Evolutionary conservation across 1,140 invertebrate species (phyloP), one percentile per base, ranked within the genome.

Genomic region (Tyrophagus putrescentiae): DNA sequence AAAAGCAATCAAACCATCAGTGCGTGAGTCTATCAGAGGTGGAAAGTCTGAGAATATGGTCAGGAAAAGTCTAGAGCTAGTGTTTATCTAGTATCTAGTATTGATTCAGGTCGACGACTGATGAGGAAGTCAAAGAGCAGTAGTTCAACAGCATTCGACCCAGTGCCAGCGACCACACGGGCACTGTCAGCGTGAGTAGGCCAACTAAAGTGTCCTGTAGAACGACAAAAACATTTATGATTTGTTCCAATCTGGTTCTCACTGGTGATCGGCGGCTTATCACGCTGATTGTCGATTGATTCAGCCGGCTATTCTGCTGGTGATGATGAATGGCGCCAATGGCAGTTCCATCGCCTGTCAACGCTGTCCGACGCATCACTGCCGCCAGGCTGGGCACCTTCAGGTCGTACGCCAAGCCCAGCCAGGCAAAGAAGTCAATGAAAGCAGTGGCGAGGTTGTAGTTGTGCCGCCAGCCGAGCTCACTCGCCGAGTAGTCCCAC

Each of bases 381-480:
- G 28, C 21, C 28, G 45, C 21, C 21, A 21, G 45, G 11, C 11
- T 11, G n/a, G 36, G 29, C 11, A 13, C 57, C 36, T 91, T 91
- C 42, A 72, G 58, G 66, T 84, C 81, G 64, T 80, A 82, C 4
- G 78, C 82, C 69, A 75, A 76, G 45, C 81, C 81, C 34, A 77
- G 62, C 65, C 69, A 69, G 32, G 78, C 76, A 70, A 68, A 75
- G 64, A 75, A 71, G 59, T 82, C 79, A 54, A 82, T 80, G 66
- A 82, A 80, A 33, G 76, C 65, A 5, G 72, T 76, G 1, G 75
- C 68, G 68, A 77, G 34, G 62, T 95, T 96, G n/a, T 82, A 60
- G 27, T 61, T 71, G 11, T 76, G 75, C 9, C 66, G 36, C 65
- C 66, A 75, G 21, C 36, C 36, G 13, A 39, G 36, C 36, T 39